Evolutionary conservation across 1,140 invertebrate species (phyloP).

Genomic region (Drosophila sechellia): DNA sequence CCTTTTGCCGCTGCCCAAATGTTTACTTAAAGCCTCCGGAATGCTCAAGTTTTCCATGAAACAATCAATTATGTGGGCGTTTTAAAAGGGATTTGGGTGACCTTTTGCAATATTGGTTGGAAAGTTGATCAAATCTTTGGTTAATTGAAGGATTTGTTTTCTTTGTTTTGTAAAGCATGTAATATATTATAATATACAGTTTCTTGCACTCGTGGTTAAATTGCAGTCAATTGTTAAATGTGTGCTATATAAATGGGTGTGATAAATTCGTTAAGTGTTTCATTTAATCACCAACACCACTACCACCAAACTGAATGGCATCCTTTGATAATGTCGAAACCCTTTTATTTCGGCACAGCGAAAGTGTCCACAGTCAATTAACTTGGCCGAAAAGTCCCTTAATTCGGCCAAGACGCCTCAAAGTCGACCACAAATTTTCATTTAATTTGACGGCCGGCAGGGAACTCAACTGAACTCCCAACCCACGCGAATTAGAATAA

Average conservation of each 20-base stretch:
- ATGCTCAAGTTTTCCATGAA: constrained; percentile 18
- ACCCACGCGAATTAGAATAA: not conserved
- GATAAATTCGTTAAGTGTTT: not conserved
- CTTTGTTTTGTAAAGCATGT: too few species aligned
- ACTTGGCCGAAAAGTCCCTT: constrained; percentile 16
- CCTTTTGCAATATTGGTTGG: constrained; percentile 3
- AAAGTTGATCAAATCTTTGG: constrained; percentile 17
- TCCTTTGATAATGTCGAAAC: not conserved
- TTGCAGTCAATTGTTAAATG: not conserved
- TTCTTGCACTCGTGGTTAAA: too few species aligned
- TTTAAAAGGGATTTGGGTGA: not conserved
- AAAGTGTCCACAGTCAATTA: constrained; percentile 32
- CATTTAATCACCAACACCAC: not conserved
- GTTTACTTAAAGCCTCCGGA: constrained; percentile 35
- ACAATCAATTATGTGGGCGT: constrained; percentile 33
- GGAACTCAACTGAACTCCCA: not conserved
- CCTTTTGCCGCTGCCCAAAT: constrained; percentile 30
- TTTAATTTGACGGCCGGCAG: constrained; percentile 40
- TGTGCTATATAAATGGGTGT: too few species aligned
- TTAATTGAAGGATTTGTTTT: not conserved
- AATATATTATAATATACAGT: too few species aligned
- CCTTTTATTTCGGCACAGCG: not conserved
- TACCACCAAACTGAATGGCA: not conserved
- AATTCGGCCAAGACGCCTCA: constrained; percentile 26
- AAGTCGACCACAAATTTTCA: constrained; percentile 53